Conservation (phyloP, 2,113 vertebrate species). For the Erythrolamprus reginae region DNA sequence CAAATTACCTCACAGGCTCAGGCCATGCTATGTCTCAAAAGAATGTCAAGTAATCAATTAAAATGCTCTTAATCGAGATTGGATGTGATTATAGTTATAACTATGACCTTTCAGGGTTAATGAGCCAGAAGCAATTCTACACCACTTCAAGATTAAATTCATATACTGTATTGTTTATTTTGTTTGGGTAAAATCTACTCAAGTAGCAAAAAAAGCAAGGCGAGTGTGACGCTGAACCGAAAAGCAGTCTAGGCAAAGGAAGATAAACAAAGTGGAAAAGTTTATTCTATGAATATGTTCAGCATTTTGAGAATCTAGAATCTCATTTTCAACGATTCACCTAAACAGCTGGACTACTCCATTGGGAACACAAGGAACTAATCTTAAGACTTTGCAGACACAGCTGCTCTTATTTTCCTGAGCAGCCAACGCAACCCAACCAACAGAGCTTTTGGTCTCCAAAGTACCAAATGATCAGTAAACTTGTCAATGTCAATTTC, state of each 20-base stretch:
- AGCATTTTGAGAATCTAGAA: neutral
- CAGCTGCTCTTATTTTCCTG: neutral
- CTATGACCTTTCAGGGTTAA: neutral
- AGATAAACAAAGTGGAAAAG: neutral
- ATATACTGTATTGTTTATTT: neutral
- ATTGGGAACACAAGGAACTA: neutral
- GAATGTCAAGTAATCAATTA: neutral
- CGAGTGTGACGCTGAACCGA: neutral
- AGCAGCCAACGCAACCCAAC: conserved; percentile 23
- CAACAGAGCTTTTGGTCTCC: conserved; percentile 28
- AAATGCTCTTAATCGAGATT: neutral
- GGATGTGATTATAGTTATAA: neutral
- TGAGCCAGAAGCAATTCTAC: neutral
- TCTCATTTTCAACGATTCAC: neutral
- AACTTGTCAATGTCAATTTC: conserved; percentile 28
- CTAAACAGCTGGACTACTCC: neutral
- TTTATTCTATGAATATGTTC: neutral
- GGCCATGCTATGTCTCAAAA: neutral
- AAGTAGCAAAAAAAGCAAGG: neutral
- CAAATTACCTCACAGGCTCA: neutral
- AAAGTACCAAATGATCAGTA: conserved; percentile 13
- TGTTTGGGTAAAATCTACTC: neutral
- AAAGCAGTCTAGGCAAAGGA: neutral
- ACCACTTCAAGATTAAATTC: neutral
- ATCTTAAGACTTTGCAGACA: neutral